These are phyloP conservation scores for Coluber constrictor DNA, from an alignment of 2,797 vertebrate genomes.

Conservation along the genomic window DNA sequence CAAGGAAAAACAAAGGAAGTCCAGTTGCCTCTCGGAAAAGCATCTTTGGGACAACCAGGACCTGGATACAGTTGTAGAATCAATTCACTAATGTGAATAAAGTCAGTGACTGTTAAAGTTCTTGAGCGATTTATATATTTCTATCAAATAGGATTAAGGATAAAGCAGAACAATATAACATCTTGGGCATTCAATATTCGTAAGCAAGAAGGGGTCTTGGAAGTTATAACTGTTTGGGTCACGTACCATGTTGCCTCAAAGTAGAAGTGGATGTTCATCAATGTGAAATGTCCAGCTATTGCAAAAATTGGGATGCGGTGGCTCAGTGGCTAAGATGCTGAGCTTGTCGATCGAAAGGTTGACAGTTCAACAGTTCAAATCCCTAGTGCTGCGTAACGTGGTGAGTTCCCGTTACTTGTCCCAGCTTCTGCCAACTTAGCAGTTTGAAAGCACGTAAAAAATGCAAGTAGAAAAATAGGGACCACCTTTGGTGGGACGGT, in stretches of 20 bases:
- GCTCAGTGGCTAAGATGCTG: too few species aligned
- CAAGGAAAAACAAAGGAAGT: too few species aligned
- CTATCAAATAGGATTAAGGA: background rate
- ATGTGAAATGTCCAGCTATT: background rate
- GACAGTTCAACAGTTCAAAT: too few species aligned
- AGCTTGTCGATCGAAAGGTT: too few species aligned
- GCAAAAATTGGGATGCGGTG: background rate
- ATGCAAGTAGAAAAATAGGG: too few species aligned
- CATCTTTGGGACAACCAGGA: background rate
- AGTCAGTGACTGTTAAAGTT: background rate
- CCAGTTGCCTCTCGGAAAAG: background rate
- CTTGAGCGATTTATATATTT: background rate
- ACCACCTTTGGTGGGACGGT: too few species aligned
- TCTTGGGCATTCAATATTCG: background rate
- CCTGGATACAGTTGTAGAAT: background rate
- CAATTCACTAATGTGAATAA: background rate
- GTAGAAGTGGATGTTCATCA: background rate
- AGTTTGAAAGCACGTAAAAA: too few species aligned
- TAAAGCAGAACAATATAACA: background rate
- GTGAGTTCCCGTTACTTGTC: too few species aligned
- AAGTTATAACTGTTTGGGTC: background rate
- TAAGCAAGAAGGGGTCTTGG: background rate
- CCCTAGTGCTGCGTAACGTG: too few species aligned
- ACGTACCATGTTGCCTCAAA: background rate
- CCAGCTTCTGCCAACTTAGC: too few species aligned